Base-by-base conservation (phyloP, 2,888 invertebrate genomes). In the Coecobrya sp. region DNA sequence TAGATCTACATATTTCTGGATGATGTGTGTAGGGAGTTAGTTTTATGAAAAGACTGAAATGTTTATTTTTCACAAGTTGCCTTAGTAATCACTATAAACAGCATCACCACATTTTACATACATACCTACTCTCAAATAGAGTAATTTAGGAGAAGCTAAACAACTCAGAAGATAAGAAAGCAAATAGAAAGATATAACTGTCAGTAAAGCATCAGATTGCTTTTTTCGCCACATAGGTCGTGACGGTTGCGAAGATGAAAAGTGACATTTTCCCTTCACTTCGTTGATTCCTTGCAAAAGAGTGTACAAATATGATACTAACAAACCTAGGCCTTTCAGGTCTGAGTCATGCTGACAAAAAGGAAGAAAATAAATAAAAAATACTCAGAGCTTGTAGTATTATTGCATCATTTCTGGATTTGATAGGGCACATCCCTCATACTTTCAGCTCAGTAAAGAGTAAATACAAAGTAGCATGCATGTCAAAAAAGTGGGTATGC, bases 201-300 rank as follows among this genome's bases (percentile, higher is more conserved):
- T 27, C 55, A 30, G 36, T 8, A 27, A 22, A 30, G 27, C 36
- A 42, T 73, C 27, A 36, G 73, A 73, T 73, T 73, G 27, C 73
- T 8, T 36, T 73, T 70, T 73, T 42, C 36, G 5, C 27, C 5
- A 25, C 13, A 27, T 19, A 30, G 36, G 49, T 11, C 13, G 22
- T 49, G 49, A 76, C 42, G 5, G 73, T 0, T 10, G 3, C 25
- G 62, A 27, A 42, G 84, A 89, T 55, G 55, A 22, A 84, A 70
- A 73, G 55, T 89, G 87, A 88, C 88, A 55, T 86, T 87, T 89
- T 91, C 52, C 55, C 88, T 68, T 92, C 49, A 70, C 68, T 70
- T 30, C 81, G 86, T 86, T 87, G 87, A 91, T 59, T 59, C 42
- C 30, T 62, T 73, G 84, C 45, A 59, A 84, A 79, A 89, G 65